A percentile compares a stretch with the other conserved stretches of the same genome.
Conservation (phyloP, 2,797 vertebrate species). For the Etheostoma perlongum region DNA sequence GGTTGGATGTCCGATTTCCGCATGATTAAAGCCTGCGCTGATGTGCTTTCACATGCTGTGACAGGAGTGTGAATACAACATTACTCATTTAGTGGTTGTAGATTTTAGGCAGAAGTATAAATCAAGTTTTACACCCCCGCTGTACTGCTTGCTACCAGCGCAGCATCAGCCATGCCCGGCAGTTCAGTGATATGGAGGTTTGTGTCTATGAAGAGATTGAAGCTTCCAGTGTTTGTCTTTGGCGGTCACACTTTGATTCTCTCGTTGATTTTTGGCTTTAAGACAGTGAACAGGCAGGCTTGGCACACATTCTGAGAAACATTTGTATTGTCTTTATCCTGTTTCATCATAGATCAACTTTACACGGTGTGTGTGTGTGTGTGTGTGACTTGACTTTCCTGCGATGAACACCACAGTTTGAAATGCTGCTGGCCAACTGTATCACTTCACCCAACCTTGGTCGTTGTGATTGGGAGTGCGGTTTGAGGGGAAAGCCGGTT, state of each 20-base stretch:
- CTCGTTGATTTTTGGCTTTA: neutral
- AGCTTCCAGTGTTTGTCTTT: neutral
- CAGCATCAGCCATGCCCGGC: slow-evolving; percentile 29
- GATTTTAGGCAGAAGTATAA: too few relatives aligned
- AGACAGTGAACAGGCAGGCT: slow-evolving; percentile 1
- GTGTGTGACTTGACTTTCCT: slow-evolving; percentile 1
- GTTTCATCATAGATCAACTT: neutral
- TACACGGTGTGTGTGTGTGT: neutral
- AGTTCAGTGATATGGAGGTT: neutral
- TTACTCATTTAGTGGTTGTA: too few relatives aligned
- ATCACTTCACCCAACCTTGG: neutral
- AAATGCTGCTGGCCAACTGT: slow-evolving; percentile 13
- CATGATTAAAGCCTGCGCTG: too few relatives aligned
- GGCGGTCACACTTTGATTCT: slow-evolving; percentile 3
- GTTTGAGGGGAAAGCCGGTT: slow-evolving; percentile 54
- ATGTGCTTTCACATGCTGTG: too few relatives aligned
- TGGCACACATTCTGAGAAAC: neutral
- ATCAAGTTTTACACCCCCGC: too few relatives aligned
- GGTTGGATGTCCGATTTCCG: too few relatives aligned
- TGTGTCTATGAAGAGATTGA: slow-evolving; percentile 6
- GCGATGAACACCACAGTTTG: neutral
- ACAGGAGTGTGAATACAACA: too few relatives aligned
- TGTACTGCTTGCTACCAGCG: too few relatives aligned
- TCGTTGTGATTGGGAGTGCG: slow-evolving; percentile 1
- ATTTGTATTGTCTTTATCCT: neutral